phyloP scores from a whole-genome alignment of 2,113 vertebrate species.

The Cromileptes altivelis region DNA sequence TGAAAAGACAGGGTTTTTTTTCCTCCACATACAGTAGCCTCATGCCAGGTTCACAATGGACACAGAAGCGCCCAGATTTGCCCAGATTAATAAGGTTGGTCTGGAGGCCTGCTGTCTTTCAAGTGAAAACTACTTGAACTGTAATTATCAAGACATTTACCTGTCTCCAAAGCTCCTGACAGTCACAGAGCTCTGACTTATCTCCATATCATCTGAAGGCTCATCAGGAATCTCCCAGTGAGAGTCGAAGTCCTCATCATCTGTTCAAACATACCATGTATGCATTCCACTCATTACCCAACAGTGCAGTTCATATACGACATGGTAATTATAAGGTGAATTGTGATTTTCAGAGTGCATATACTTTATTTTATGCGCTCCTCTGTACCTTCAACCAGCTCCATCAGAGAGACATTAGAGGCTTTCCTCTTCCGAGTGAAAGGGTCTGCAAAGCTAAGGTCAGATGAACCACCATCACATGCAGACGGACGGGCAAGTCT shows the following conservation, averaged over 20 bases:
- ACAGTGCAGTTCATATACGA: background rate
- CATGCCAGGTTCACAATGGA: too few species aligned
- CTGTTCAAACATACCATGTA: conserved; percentile 46
- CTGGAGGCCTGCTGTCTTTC: background rate
- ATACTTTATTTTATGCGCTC: background rate
- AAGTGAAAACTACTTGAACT: background rate
- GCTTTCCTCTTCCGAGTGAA: conserved; percentile 65
- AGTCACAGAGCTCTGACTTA: conserved; percentile 63
- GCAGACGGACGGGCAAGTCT: background rate
- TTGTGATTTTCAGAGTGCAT: background rate
- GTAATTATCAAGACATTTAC: conserved; percentile 4
- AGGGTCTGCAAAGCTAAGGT: conserved; percentile 70
- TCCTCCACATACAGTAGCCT: background rate
- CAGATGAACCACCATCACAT: background rate
- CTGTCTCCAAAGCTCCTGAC: conserved; percentile 70
- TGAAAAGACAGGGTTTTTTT: background rate
- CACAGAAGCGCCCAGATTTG: too few species aligned
- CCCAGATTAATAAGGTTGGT: too few species aligned
- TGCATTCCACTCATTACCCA: background rate
- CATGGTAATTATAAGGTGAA: background rate
- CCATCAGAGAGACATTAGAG: conserved; percentile 62
- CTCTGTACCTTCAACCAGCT: conserved; percentile 85
- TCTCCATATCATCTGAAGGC: conserved; percentile 69
- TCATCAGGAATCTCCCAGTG: conserved; percentile 76
- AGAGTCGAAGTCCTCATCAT: conserved; percentile 78